phyloP scores from a whole-genome alignment of 2,113 vertebrate genomes.

The Hemibates koningsi region DNA sequence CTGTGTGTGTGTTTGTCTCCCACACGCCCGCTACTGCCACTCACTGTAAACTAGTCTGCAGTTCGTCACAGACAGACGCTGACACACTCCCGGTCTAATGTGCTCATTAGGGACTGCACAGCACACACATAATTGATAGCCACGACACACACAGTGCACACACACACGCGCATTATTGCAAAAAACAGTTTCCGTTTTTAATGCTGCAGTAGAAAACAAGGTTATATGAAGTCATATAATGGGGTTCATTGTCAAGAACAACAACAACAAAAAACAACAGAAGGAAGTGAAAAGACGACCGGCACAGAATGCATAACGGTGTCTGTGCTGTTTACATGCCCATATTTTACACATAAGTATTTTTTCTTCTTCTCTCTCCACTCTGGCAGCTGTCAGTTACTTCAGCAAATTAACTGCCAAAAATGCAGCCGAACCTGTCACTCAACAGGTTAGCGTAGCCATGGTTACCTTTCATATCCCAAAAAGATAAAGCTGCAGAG shows the following conservation, averaged over 20 bases:
- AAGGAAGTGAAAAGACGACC: slow-evolving; percentile 68
- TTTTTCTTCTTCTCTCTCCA: slow-evolving; percentile 62
- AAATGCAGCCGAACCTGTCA: slow-evolving; percentile 87
- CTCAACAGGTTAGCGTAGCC: slow-evolving; percentile 90
- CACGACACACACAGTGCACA: slow-evolving; percentile 55
- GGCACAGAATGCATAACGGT: slow-evolving; percentile 92
- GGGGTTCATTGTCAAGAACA: slow-evolving; percentile 96
- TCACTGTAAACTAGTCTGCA: slow-evolving; percentile 78
- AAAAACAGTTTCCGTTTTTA: slow-evolving; percentile 93
- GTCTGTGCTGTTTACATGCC: slow-evolving; percentile 99
- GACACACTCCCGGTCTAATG: slow-evolving; percentile 88
- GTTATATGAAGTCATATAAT: slow-evolving; percentile 99
- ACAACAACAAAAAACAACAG: slow-evolving; percentile 63
- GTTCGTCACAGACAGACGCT: slow-evolving; percentile 81
- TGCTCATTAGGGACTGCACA: slow-evolving; percentile 86
- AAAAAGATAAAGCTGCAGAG: slow-evolving; percentile 94
- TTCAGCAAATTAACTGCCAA: slow-evolving; percentile 97
- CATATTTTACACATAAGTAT: slow-evolving; percentile 95
- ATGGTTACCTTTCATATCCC: slow-evolving; percentile 97
- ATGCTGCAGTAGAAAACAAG: slow-evolving; percentile 99
- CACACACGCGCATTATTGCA: slow-evolving; percentile 82
- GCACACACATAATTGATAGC: slow-evolving; percentile 70
- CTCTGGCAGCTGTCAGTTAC: slow-evolving; percentile 99
- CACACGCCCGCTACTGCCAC: slow-evolving; percentile 79
- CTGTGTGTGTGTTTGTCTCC: slow-evolving; percentile 46